These are phyloP conservation scores for Zelleria hepariella DNA, from an alignment of 2,888 invertebrate genomes.

Conservation along the genomic window DNA sequence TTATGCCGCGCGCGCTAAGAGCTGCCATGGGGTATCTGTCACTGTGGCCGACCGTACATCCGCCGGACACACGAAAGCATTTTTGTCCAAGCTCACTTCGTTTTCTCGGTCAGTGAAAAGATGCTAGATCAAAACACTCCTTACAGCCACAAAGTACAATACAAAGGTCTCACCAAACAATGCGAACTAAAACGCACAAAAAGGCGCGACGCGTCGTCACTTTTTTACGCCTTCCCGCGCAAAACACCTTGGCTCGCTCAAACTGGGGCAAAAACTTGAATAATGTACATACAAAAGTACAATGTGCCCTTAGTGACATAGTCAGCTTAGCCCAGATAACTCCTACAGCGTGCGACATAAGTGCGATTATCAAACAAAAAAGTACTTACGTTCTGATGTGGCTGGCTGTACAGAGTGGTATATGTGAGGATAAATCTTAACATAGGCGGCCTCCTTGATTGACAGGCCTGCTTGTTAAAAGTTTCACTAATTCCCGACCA, in stretches of 20 bases:
- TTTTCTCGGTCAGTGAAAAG: too few species aligned
- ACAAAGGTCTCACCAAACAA: too few species aligned
- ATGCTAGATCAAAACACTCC: too few species aligned
- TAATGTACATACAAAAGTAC: too few species aligned
- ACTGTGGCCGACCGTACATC: too few species aligned
- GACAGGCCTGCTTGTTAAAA: conserved; percentile 21
- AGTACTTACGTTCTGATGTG: not conserved
- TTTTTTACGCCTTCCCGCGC: not conserved
- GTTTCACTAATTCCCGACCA: not conserved
- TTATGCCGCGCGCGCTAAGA: too few species aligned
- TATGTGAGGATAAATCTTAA: not conserved
- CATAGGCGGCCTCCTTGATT: conserved; percentile 21
- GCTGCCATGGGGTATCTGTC: too few species aligned
- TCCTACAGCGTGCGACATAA: not conserved
- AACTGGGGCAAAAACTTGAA: not conserved
- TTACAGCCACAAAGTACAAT: too few species aligned
- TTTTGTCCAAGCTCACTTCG: too few species aligned
- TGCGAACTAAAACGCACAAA: not conserved
- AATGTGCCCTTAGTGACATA: not conserved
- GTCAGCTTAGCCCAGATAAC: not conserved
- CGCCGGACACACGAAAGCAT: too few species aligned
- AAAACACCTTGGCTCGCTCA: not conserved
- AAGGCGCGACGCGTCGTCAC: not conserved
- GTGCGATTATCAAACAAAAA: not conserved
- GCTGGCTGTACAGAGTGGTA: too few species aligned